Base-by-base conservation (phyloP, 2,888 invertebrate species). In the Erebia epiphron region DNA sequence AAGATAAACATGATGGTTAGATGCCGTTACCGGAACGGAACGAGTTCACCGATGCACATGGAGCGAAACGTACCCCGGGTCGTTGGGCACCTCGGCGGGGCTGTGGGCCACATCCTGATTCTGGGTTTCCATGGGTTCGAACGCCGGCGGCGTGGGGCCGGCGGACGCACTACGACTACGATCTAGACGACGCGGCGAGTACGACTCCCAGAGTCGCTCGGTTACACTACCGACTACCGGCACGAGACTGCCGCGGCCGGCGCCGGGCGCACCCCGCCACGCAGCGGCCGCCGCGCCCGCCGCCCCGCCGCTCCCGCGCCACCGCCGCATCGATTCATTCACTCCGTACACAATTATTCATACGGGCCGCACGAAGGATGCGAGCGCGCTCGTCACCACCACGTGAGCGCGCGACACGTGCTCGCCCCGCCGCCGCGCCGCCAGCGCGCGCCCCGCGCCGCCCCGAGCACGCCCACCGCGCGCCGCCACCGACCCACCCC, bases 51-150 rank as follows among this genome's bases (percentile, higher is more conserved):
- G 78, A 73, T 78, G 72, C 75, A 74, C 70, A 41, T 67, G 79
- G 68, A 68, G 71, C 72, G 72, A 73, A 75, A 93, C 94, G 89
- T 96, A 98, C 98, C 98, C 98, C 91, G 98, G 98, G 94, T 98
- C 98, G 95, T 98, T 98, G 93, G 98, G 97, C 93, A 97, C 97
- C 95, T 98, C 98, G 78, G 97, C 96, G 86, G 97, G 97, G 88
- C 97, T 96, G 88, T 96, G 95, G 88, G 96, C 96, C 91, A 95
- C 95, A 89, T 97, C 97, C 94, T 97, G 97, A 86, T 90, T 95
- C 89, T 96, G 96, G 91, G 95, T 94, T 94, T 96, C 96, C 96
- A 96, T 96, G 88, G 88, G 86, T 85, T 86, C 82, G 80, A 86
- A 84, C 86, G 88, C 89, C 89, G 81, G 86, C 84, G 88, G 87